Base-by-base conservation (phyloP, 2,797 vertebrate genomes). In the Pipistrellus kuhlii region DNA sequence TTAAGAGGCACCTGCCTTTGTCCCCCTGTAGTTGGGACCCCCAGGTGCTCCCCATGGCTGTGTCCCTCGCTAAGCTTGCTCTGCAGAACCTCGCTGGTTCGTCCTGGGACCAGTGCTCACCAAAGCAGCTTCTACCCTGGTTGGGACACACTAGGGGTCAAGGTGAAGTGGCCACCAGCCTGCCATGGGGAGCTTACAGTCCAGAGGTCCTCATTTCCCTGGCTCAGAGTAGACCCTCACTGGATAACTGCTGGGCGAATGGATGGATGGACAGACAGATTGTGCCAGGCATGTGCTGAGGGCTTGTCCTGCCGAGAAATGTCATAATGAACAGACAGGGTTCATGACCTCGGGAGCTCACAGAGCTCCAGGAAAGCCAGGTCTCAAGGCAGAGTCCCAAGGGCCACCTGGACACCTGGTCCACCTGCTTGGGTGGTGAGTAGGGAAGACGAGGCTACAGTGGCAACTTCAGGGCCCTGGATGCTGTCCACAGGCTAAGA, bases 251-350 rank as follows among this genome's bases (percentile, higher is more conserved):
- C 10, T 25, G 8, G 68, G 2, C 6, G 25, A 12, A 32, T 6
- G 30, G 62, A n/a, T n/a, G 6, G 13, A 51, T 6, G 23, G 71
- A 21, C 3, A 0, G 23, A 23, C 10, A 4, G 21, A 20, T 1
- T 83, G 83, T 66, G 73, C 87, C 44, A 30, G 72, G 27, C n/a
- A 14, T 51, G 25, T 62, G 51, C 81, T 17, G 44, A 71, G 15
- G 38, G 55, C 71, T 78, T 48, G 38, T 27, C 59, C 78, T 46
- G 2, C 75, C 64, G 32, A 69, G 85, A 82, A 73, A 18, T 1
- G 0, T 51, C 81, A 75, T 64, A 21, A 0, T 5, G 10, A 84
- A 41, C 38, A 90, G 72, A 32, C 8, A 46, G 32, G 73, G 41
- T 55, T 51, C 53, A 41, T 11, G 18, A 30, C 44, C 73, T 48